phyloP scores from a whole-genome alignment of 1,140 invertebrate genomes.

The Papilio machaon region DNA sequence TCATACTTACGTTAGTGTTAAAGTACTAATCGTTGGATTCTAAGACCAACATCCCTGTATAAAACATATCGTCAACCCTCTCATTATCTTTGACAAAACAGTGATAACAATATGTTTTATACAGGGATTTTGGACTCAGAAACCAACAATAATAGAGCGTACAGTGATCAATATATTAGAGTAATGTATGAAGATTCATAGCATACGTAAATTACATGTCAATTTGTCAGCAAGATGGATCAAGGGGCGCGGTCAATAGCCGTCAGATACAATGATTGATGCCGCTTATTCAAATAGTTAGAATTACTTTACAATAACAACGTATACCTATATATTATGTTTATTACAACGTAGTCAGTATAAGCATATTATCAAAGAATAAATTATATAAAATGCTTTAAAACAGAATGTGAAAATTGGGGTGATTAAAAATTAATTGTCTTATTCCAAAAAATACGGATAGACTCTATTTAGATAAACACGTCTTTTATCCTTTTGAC shows the following conservation, averaged over 20 bases:
- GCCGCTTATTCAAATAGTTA: neutral
- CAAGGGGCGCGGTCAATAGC: conserved; percentile 5
- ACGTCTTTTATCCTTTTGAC: too few species aligned
- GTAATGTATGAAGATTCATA: conserved; percentile 18
- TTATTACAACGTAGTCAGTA: neutral
- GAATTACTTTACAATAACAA: neutral
- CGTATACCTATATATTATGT: neutral
- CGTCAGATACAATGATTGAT: neutral
- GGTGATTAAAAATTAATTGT: too few species aligned
- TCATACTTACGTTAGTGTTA: neutral
- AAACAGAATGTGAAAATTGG: neutral
- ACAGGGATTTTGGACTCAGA: too few species aligned
- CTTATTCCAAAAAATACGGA: too few species aligned
- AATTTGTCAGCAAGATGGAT: conserved; percentile 22
- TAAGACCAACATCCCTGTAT: too few species aligned
- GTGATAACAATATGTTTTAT: too few species aligned
- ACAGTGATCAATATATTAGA: neutral
- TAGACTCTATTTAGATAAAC: too few species aligned
- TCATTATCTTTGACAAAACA: too few species aligned
- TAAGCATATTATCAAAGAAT: neutral
- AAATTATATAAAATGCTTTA: neutral
- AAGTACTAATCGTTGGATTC: neutral
- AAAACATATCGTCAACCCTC: too few species aligned
- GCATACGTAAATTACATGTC: conserved; percentile 12
- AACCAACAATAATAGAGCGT: neutral